These are phyloP conservation scores for Gonatopus flavifemur DNA, from an alignment of 1,140 invertebrate genomes.

Conservation along the genomic window DNA sequence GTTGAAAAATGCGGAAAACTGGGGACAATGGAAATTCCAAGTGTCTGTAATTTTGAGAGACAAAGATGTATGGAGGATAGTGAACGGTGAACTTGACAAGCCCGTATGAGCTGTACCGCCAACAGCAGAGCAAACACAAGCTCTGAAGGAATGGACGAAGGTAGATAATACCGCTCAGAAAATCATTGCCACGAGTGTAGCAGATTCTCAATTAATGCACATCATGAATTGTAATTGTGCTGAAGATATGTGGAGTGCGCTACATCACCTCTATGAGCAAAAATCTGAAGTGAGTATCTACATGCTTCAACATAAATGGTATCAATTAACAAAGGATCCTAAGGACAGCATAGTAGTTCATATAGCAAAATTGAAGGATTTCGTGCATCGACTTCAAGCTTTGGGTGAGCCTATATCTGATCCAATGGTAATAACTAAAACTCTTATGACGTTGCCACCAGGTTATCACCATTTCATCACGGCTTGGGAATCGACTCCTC, in stretches of 20 bases:
- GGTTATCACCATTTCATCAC: slow-evolving; percentile 27
- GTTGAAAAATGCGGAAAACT: too few relatives aligned
- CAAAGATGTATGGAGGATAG: not conserved
- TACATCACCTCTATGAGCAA: slow-evolving; percentile 42
- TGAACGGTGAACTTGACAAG: not conserved
- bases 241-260: slow-evolving; percentile 44
- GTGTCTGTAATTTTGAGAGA: slow-evolving; percentile 6
- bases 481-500: slow-evolving; percentile 26
- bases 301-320: slow-evolving; percentile 42
- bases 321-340: slow-evolving; percentile 20
- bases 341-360: slow-evolving; percentile 19
- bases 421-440: slow-evolving; percentile 36
- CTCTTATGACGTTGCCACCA: slow-evolving; percentile 37
- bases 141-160: slow-evolving; percentile 14
- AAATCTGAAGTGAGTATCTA: slow-evolving; percentile 42
- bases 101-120: not conserved
- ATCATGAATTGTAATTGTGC: slow-evolving; percentile 36
- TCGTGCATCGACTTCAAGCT: slow-evolving; percentile 23
- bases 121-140: not conserved
- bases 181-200: slow-evolving; percentile 25
- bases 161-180: slow-evolving; percentile 24
- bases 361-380: slow-evolving; percentile 29
- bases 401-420: slow-evolving; percentile 28
- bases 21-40: too few relatives aligned
- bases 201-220: slow-evolving; percentile 29